Base-by-base conservation (phyloP, 1,140 invertebrate genomes). In the Drosophila azteca region DNA sequence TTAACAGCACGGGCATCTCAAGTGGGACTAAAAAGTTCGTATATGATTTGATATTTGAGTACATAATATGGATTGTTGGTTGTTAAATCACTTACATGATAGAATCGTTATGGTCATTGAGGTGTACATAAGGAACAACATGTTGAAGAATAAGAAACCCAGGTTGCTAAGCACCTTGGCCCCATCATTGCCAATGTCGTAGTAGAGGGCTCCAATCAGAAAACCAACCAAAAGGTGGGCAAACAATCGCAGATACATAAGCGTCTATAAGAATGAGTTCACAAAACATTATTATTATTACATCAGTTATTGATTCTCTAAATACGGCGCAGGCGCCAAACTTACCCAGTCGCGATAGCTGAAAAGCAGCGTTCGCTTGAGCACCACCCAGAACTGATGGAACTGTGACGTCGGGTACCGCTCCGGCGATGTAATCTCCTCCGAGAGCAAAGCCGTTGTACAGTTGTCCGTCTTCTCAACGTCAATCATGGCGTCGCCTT, bases 41-140 rank as follows among this genome's bases (percentile, higher is more conserved):
- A 24, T 24, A 3, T 77, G 54, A 75, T 50, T 2, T 22, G 29
- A 62, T 24, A 45, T 4, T 41, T 51, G 31, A 41, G 13, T 13
- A 39, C 58, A 20, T 24, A 31, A 55, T 3, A 29, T 9, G 7
- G 0, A 26, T 31, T 6, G 3, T 11, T 6, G 2, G 6, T 29
- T 63, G 1, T 35, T 65, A 94, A 20, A 6, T 26, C 6, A 55
- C 95, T 96, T 93, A 98, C 97, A 99, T 77, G 98, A 99, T 63
- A 99, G 94, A 90, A 99, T 98, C 7, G 98, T 99, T 63, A 98
- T 98, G 90, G 98, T 99, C 95, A 99, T 98, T 1, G 98, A 98
- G 1, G 98, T 98, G 93, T 99, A 99, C 97, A 99, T 99, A 46
- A 99, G 94, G 94, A 99, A 99, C 71, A 99, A 93, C 95, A 99